Percentiles rank a stretch among this genome's conserved stretches.
Conservation (phyloP, 1,140 invertebrate genomes). For the Papilio helenus region DNA sequence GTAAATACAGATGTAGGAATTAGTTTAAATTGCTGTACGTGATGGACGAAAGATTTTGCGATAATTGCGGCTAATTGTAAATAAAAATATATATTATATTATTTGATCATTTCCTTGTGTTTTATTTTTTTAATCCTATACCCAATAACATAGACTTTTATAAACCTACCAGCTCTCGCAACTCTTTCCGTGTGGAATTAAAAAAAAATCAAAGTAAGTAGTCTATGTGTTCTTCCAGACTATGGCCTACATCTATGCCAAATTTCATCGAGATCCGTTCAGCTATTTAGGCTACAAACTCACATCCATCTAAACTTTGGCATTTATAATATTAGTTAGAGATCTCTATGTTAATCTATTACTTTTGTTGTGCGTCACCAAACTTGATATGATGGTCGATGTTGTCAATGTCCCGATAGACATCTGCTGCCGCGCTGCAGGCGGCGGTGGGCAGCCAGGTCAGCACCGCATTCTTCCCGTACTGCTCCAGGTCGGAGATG, state of each 20-base stretch:
- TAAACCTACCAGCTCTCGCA: too few relatives aligned
- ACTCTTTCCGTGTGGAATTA: too few relatives aligned
- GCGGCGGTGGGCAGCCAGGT: conserved; percentile 58
- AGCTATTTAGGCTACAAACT: too few relatives aligned
- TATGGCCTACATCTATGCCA: too few relatives aligned
- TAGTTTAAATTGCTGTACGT: conserved; percentile 56
- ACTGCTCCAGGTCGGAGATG: conserved; percentile 62
- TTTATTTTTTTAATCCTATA: conserved; percentile 33
- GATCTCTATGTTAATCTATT: too few relatives aligned
- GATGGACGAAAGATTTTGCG: conserved; percentile 60
- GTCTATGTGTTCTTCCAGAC: too few relatives aligned
- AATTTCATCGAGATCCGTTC: too few relatives aligned
- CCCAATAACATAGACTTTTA: not conserved
- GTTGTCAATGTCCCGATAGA: conserved; percentile 46
- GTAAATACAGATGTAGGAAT: conserved; percentile 62
- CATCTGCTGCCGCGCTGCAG: conserved; percentile 50
- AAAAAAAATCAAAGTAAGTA: too few relatives aligned
- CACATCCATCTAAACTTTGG: too few relatives aligned
- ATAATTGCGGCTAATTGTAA: conserved; percentile 73
- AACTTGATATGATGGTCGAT: not conserved
- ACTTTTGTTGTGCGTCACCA: not conserved
- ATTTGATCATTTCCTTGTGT: conserved; percentile 65
- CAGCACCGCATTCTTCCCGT: conserved; percentile 70
- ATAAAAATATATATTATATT: conserved; percentile 72
- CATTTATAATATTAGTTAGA: too few relatives aligned